Conservation (phyloP, 2,113 vertebrate genomes). For the Acrocephalus kingi region DNA sequence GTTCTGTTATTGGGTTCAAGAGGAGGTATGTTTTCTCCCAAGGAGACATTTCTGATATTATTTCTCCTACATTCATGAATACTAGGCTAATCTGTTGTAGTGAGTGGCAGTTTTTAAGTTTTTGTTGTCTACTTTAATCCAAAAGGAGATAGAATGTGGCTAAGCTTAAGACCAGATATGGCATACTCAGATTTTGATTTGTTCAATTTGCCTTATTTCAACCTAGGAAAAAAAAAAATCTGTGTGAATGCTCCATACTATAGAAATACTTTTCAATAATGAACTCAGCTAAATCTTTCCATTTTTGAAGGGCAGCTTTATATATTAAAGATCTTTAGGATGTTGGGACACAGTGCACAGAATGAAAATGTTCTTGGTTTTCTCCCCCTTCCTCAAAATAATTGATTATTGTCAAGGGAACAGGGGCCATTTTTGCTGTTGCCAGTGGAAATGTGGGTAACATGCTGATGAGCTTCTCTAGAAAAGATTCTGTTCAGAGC, state of each 20-base stretch:
- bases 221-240: not conserved
- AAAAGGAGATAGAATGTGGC: not conserved
- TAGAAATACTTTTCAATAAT: not conserved
- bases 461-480: not conserved
- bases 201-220: not conserved
- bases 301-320: not conserved
- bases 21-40: not conserved
- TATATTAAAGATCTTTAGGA: not conserved
- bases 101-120: not conserved
- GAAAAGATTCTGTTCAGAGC: not conserved
- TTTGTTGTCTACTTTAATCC: not conserved
- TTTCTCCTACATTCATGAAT: not conserved
- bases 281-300: not conserved
- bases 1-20: not conserved
- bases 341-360: accelerated
- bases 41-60: not conserved
- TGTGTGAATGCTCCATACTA: not conserved
- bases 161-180: not conserved
- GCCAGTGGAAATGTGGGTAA: not conserved
- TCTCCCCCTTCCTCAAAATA: not conserved
- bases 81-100: not conserved
- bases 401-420: not conserved
- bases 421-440: not conserved
- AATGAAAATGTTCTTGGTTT: not conserved
- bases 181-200: not conserved